Evolutionary conservation across 2,113 vertebrate genomes (phyloP).

Genomic region (Rallus limicola): DNA sequence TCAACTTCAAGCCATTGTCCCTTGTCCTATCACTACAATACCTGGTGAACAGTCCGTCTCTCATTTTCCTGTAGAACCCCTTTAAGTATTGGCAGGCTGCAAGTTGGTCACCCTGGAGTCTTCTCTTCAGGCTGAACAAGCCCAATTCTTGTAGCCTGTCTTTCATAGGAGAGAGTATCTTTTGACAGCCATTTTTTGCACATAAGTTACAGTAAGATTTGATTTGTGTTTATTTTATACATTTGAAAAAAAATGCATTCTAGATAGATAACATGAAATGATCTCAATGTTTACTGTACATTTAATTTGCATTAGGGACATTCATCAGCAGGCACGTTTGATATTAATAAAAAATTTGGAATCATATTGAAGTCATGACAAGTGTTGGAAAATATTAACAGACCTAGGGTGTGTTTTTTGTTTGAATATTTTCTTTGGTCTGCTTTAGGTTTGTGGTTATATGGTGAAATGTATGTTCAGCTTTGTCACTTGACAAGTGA

Average conservation of each 20-base stretch:
- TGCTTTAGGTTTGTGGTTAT: conserved; percentile 21
- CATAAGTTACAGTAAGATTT: not conserved
- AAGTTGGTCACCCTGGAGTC: too few relatives aligned
- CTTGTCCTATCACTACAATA: too few relatives aligned
- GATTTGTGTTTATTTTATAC: not conserved
- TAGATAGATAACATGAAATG: not conserved
- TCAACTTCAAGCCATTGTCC: too few relatives aligned
- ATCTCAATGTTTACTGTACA: not conserved
- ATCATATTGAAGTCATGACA: conserved; percentile 3
- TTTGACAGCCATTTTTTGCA: not conserved
- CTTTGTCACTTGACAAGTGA: conserved; percentile 64
- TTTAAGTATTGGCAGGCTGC: too few relatives aligned
- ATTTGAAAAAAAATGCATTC: not conserved
- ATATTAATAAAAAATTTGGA: not conserved
- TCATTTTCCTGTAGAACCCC: too few relatives aligned
- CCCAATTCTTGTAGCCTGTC: too few relatives aligned
- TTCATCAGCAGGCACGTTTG: not conserved
- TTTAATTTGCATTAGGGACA: not conserved
- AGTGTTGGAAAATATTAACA: conserved; percentile 21
- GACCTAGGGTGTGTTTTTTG: not conserved
- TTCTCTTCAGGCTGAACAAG: too few relatives aligned
- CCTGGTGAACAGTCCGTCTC: too few relatives aligned
- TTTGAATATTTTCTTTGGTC: conserved; percentile 23
- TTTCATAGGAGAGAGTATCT: too few relatives aligned
- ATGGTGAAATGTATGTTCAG: conserved; percentile 37